Conservation (phyloP, 2,113 vertebrate species). For the Hippocampus abdominalis region DNA sequence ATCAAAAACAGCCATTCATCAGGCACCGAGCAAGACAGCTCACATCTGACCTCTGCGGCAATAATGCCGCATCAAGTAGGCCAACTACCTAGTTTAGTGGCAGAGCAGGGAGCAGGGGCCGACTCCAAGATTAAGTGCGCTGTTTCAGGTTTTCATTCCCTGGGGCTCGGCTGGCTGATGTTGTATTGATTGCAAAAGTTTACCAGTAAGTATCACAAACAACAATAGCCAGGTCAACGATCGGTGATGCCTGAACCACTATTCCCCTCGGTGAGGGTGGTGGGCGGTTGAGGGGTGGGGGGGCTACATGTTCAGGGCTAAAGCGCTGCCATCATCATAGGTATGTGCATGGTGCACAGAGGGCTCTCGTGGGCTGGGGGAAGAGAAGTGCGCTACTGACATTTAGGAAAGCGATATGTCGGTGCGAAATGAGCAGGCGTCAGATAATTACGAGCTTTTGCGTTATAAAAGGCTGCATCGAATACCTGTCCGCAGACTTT, state of each 20-base stretch:
- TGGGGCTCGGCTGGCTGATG: constrained; percentile 86
- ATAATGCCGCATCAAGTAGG: constrained; percentile 96
- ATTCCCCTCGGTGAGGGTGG: constrained; percentile 64
- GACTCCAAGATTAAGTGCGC: constrained; percentile 94
- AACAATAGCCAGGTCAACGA: constrained; percentile 93
- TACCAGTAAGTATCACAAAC: constrained; percentile 95
- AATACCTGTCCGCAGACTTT: constrained; percentile 70
- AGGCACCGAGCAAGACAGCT: constrained; percentile 78
- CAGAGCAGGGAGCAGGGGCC: constrained; percentile 89
- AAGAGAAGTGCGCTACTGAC: constrained; percentile 75
- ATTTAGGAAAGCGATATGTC: constrained; percentile 88
- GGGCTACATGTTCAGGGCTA: constrained; percentile 63
- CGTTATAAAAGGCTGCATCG: constrained; percentile 80
- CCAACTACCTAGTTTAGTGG: constrained; percentile 94
- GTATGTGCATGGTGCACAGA: constrained; percentile 75
- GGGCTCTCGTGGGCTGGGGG: constrained; percentile 56
- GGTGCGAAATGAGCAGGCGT: constrained; percentile 79
- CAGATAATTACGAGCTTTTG: constrained; percentile 88
- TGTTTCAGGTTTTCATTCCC: constrained; percentile 90
- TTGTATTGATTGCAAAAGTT: constrained; percentile 97
- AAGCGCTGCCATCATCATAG: constrained; percentile 72
- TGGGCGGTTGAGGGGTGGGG: constrained; percentile 22
- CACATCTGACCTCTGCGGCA: constrained; percentile 95
- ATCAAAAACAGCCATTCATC: constrained; percentile 92
- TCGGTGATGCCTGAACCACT: constrained; percentile 81